Conservation (phyloP, 1,140 invertebrate species). For the Sinella curviseta region DNA sequence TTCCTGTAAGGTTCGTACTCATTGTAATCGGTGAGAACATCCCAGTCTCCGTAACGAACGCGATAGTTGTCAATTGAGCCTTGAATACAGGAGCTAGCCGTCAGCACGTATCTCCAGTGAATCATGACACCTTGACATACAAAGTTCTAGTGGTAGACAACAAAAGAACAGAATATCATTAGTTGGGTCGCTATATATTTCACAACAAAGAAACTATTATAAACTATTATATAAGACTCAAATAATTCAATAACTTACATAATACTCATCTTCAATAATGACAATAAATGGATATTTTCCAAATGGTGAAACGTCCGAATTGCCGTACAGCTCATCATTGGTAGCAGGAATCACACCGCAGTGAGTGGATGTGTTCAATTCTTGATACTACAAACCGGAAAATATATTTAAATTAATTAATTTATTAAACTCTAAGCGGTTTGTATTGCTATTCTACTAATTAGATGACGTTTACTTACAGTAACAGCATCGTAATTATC, state of each 20-base stretch:
- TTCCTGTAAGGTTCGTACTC: slow-evolving; percentile 48
- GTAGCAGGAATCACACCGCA: slow-evolving; percentile 41
- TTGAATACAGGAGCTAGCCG: slow-evolving; percentile 36
- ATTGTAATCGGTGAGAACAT: slow-evolving; percentile 40
- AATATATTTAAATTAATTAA: slow-evolving; percentile 4
- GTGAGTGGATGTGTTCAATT: slow-evolving; percentile 31
- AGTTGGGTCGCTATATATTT: not conserved
- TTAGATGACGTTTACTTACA: slow-evolving; percentile 29
- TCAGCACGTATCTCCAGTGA: slow-evolving; percentile 38
- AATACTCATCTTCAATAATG: slow-evolving; percentile 44
- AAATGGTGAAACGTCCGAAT: slow-evolving; percentile 27
- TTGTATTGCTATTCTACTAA: not conserved
- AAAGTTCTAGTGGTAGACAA: slow-evolving; percentile 33
- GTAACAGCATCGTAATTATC: slow-evolving; percentile 45
- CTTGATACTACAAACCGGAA: slow-evolving; percentile 36
- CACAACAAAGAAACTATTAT: not conserved
- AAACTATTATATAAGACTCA: not conserved
- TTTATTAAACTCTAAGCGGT: not conserved
- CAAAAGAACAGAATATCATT: not conserved
- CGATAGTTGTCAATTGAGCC: slow-evolving; percentile 33
- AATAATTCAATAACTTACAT: slow-evolving; percentile 38
- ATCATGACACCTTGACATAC: slow-evolving; percentile 42
- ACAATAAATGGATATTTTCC: slow-evolving; percentile 36
- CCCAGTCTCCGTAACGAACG: slow-evolving; percentile 44
- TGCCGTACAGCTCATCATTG: slow-evolving; percentile 37